Evolutionary conservation across 2,113 vertebrate genomes (phyloP).

Genomic region (Neotoma lepida): DNA sequence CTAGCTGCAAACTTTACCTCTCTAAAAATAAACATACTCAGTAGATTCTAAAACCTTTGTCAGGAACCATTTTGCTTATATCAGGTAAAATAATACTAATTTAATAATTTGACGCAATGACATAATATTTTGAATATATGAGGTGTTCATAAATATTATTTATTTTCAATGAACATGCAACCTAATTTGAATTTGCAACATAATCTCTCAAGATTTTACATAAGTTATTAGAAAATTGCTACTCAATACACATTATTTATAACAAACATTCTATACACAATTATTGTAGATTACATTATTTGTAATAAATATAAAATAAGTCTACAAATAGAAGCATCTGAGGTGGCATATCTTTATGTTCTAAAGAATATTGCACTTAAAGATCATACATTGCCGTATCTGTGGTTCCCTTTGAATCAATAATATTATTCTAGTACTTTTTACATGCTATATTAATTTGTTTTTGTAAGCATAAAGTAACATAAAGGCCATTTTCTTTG

Average conservation of each 20-base stretch:
- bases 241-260: neutral
- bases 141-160: neutral
- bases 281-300: neutral
- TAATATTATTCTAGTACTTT: neutral
- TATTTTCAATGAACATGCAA: neutral
- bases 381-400: accelerated
- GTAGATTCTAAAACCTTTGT: neutral
- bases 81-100: neutral
- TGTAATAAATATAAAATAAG: neutral
- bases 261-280: neutral
- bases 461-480: neutral
- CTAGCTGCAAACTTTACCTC: neutral
- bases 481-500: neutral
- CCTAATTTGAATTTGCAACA: constrained; percentile 5
- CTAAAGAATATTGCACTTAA: neutral
- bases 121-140: neutral
- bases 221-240: neutral
- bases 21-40: neutral
- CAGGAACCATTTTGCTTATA: neutral
- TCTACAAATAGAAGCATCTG: neutral
- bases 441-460: neutral
- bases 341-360: neutral
- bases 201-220: neutral
- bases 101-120: neutral
- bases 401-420: neutral